Conservation (phyloP, 2,888 invertebrate genomes). For the Morinoia aosen region DNA sequence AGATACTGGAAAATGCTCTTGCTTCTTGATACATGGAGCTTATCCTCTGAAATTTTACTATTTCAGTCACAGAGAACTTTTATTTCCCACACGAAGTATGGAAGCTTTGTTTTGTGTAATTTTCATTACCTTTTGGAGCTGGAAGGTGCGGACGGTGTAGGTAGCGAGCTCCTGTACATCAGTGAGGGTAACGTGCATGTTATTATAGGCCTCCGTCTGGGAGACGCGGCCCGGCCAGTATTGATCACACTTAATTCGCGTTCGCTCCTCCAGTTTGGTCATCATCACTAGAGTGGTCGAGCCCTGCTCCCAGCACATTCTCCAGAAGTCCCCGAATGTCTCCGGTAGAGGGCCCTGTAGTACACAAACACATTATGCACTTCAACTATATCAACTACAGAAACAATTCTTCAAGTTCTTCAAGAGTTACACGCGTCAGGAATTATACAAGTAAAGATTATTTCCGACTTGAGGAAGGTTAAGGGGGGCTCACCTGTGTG, state of each 20-base stretch:
- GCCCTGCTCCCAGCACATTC: constrained; percentile 99
- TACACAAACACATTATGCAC: neutral
- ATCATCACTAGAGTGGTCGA: constrained; percentile 98
- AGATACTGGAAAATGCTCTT: neutral
- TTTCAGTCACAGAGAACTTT: neutral
- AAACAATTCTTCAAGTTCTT: too few species aligned
- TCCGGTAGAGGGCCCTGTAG: constrained; percentile 93
- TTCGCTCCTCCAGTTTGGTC: constrained; percentile 97
- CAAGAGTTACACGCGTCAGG: neutral
- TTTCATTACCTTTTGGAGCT: constrained; percentile 79
- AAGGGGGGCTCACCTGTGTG: constrained; percentile 78
- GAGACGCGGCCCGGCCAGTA: constrained; percentile 91
- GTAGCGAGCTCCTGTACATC: constrained; percentile 98
- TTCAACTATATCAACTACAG: neutral
- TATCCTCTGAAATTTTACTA: neutral
- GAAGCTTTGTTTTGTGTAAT: neutral
- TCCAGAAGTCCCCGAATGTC: constrained; percentile 98
- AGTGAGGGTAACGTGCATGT: constrained; percentile 92
- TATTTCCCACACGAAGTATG: neutral
- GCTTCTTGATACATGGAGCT: neutral
- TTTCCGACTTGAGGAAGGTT: neutral
- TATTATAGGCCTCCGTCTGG: constrained; percentile 94
- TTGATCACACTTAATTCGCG: constrained; percentile 96
- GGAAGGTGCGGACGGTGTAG: constrained; percentile 97
- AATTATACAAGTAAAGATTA: neutral